Evolutionary conservation across 2,888 invertebrate genomes (phyloP), one percentile per base, ranked within the genome.

Genomic region (Zonitis immaculata): DNA sequence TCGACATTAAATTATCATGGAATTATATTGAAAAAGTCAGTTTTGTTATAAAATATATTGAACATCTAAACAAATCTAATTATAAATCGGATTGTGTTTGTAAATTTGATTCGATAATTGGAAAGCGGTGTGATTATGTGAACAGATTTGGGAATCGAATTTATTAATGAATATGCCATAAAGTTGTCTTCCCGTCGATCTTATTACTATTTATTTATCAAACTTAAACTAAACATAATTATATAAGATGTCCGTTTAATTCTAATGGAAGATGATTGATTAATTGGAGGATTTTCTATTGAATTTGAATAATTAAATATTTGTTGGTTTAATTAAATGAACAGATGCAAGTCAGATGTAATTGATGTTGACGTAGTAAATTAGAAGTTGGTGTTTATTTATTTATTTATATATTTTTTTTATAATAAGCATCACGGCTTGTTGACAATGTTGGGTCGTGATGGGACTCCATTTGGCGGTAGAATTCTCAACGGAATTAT

Each of bases 401-500:
- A 4, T 22, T 22, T 22, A 4, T 22, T 22, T 22, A 4, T 22
- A 4, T 22, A 4, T 22, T 43, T 9, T n/a, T 14, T 52, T 50
- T 56, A 52, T 52, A 52, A 56, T 56, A 56, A 56, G 50, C 49
- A 43, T 25, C 44, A 50, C 46, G 52, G 43, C 52, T 50, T 52
- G 52, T 56, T 50, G 50, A 56, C 47, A 56, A 28, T 42, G 30
- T n/a, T 35, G 46, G 47, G 56, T 55, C 46, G 47, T 11, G 20
- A 51, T 51, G 55, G 45, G 44, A 51, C 52, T 54, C 52, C 53
- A 53, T 57, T 59, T 53, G 52, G 47, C n/a, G 46, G 48, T 46
- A 52, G 46, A 51, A 58, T 47, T 56, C 57, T 54, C 58, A n/a
- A 42, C 35, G 57, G 61, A 49, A 53, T 57, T 48, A 51, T 57